Conservation (phyloP, 2,113 vertebrate species). For the Benitochromis conjunctus region DNA sequence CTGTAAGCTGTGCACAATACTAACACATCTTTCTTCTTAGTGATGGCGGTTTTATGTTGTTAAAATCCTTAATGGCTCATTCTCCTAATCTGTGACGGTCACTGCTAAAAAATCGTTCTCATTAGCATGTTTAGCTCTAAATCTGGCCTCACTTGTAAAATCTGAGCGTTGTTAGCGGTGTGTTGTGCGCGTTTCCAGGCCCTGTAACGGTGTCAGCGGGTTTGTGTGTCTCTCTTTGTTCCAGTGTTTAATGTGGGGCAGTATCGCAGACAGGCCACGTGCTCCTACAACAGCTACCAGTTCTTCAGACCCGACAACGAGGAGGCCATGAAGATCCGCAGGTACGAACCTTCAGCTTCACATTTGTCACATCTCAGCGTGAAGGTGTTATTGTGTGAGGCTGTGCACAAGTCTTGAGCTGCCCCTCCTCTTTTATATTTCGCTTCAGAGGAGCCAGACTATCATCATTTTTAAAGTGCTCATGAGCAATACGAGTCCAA, state of each 20-base stretch:
- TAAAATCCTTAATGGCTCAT: background rate
- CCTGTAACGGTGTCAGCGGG: background rate
- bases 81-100: background rate
- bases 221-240: background rate
- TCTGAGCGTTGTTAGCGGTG: background rate
- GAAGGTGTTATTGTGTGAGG: background rate
- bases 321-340: slow-evolving; percentile 85
- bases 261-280: slow-evolving; percentile 84
- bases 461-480: background rate
- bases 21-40: background rate
- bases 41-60: background rate
- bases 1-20: background rate
- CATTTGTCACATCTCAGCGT: background rate
- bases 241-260: slow-evolving; percentile 89
- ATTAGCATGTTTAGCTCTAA: background rate
- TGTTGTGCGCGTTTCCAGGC: background rate
- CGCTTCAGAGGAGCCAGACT: background rate
- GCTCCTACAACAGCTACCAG: slow-evolving; percentile 81
- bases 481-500: rapidly evolving
- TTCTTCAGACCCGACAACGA: slow-evolving; percentile 85
- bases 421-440: no score
- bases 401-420: no score
- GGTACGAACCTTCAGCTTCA: slow-evolving; percentile 59
- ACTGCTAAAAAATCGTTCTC: background rate
- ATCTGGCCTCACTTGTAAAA: background rate